Evolutionary conservation across 2,797 vertebrate species (phyloP), one percentile per base, ranked within the genome.

Genomic region (Sebastolobus altivelis): DNA sequence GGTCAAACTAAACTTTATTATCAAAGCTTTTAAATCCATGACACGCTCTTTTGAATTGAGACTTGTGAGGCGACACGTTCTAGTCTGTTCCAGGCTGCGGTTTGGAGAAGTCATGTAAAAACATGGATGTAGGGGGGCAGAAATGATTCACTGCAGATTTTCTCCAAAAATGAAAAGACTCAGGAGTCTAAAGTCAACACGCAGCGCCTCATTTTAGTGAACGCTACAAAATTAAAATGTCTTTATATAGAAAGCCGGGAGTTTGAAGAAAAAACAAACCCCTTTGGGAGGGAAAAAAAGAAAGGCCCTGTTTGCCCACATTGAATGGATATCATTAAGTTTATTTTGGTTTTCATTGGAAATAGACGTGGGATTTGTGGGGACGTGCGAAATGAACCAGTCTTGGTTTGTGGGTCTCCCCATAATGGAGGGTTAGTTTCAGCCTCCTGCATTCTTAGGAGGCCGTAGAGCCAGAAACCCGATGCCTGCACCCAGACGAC

Each of bases 281-380:
- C 79, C 65, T 69, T 10, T 22, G 13, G 54, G 69, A 35, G 77
- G 67, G 52, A 49, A 79, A 86, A 62, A 92, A 87, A 92, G 90
- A 92, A 91, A 89, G 81, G 89, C 85, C 25, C 81, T 91, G 88
- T 92, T 92, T 91, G 92, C 90, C 91, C 89, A 88, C 92, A 94
- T 83, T 87, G 91, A 94, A 95, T 90, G 92, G 90, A 94, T 96
- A 93, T 96, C 94, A 96, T 96, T 96, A 96, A 92, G 94, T 94
- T 94, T 95, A 95, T 95, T 96, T 95, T 93, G 93, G 95, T 95
- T 95, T 95, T 94, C 89, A 91, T 95, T 95, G 84, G 90, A 96
- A 96, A 96, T 96, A 96, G 95, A 93, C 77, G 88, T 86, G 87
- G 93, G 91, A 91, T 94, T 95, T 94, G 94, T 90, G 94, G 94